Evolutionary conservation across 2,888 invertebrate species (phyloP).

Genomic region (Athalia circularis): DNA sequence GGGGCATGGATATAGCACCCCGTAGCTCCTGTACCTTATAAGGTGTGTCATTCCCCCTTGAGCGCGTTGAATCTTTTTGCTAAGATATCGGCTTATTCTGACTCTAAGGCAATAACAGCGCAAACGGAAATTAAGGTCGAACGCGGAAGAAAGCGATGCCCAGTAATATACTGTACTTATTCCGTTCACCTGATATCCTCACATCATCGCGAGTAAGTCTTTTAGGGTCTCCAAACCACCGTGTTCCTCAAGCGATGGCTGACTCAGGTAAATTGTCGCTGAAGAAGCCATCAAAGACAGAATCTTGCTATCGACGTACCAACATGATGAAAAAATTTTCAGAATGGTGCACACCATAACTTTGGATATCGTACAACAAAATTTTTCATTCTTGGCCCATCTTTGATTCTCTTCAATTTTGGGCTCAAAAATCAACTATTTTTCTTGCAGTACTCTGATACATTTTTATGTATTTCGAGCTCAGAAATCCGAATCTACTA

Average conservation of each 20-base stretch:
- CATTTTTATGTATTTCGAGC: too few relatives aligned
- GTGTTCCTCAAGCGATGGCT: constrained; percentile 31
- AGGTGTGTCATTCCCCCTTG: too few relatives aligned
- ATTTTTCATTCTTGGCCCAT: too few relatives aligned
- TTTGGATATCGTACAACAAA: neutral
- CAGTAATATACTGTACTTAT: constrained; percentile 10
- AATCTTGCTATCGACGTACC: constrained; percentile 18
- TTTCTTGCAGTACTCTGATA: too few relatives aligned
- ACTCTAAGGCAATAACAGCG: constrained; percentile 25
- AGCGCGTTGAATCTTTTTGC: neutral
- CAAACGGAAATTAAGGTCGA: constrained; percentile 33
- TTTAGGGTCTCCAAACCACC: constrained; percentile 19
- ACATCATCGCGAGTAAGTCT: neutral
- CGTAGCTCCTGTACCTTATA: too few relatives aligned
- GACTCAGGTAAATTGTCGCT: constrained; percentile 27
- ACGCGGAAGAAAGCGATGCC: constrained; percentile 12
- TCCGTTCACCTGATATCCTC: constrained; percentile 7
- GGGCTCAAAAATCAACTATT: too few relatives aligned
- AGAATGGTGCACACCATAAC: neutral
- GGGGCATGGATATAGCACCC: too few relatives aligned
- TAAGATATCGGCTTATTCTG: constrained; percentile 22
- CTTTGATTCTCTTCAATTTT: too few relatives aligned
- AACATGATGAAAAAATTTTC: neutral
- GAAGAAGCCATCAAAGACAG: constrained; percentile 28
- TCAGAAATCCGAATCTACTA: too few relatives aligned